Percentiles rank a stretch among this genome's conserved stretches.
Evolutionary conservation across 2,113 vertebrate species (phyloP).

Genomic region (Oryzias curvinotus): DNA sequence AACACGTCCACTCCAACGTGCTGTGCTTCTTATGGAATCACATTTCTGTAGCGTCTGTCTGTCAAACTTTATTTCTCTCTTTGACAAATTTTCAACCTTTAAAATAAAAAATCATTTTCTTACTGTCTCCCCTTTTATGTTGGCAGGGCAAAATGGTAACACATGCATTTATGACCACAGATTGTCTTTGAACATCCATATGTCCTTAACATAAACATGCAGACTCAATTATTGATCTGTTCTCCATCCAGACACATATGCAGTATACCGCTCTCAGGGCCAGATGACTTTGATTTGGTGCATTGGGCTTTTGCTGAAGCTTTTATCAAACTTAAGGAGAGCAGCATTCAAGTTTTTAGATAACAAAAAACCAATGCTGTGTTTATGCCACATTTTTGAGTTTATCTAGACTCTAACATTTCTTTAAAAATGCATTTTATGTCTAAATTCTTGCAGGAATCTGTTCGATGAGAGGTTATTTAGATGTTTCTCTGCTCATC

Average conservation of each 20-base stretch:
- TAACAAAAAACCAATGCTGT: slow-evolving; percentile 27
- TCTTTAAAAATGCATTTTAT: too few species aligned
- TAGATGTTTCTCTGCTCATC: too few species aligned
- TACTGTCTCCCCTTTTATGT: slow-evolving; percentile 3
- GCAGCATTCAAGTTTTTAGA: slow-evolving; percentile 30
- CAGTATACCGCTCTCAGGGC: slow-evolving; percentile 12
- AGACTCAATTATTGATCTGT: slow-evolving; percentile 16
- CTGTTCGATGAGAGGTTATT: too few species aligned
- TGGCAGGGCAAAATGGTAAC: slow-evolving; percentile 30
- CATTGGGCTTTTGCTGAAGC: slow-evolving; percentile 37
- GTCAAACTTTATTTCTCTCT: slow-evolving; percentile 3
- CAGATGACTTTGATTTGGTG: slow-evolving; percentile 48
- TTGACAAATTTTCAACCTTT: not conserved
- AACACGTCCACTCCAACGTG: not conserved
- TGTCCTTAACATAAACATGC: slow-evolving; percentile 36
- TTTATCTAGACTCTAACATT: too few species aligned
- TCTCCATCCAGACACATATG: slow-evolving; percentile 16
- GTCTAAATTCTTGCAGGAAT: too few species aligned
- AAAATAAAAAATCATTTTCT: not conserved
- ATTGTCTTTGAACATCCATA: slow-evolving; percentile 50
- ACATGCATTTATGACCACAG: slow-evolving; percentile 26
- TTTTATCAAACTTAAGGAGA: slow-evolving; percentile 17
- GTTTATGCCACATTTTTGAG: too few species aligned
- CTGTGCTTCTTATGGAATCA: slow-evolving; percentile 35
- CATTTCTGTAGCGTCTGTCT: slow-evolving; percentile 12